Evolutionary conservation across 2,888 invertebrate genomes (phyloP).

Genomic region (Andrena praecox): DNA sequence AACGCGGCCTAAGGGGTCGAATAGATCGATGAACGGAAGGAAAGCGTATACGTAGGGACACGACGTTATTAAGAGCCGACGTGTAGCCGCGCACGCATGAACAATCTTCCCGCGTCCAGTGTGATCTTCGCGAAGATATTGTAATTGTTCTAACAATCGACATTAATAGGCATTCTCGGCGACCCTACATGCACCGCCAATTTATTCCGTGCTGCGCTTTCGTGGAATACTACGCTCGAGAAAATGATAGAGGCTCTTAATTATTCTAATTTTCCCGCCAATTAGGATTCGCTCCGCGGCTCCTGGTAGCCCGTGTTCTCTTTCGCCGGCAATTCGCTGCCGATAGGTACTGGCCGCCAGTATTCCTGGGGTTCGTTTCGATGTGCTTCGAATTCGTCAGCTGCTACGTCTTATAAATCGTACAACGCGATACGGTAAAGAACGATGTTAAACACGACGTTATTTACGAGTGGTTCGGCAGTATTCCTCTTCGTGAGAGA

Average conservation of each 20-base stretch:
- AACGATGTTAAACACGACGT: conserved; percentile 69
- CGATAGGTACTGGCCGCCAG: not conserved
- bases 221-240: not conserved
- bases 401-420: conserved; percentile 55
- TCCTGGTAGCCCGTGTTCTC: not conserved
- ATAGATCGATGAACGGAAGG: conserved; percentile 70
- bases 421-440: conserved; percentile 50
- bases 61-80: conserved; percentile 74
- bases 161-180: conserved; percentile 34
- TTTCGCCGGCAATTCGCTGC: conserved; percentile 16
- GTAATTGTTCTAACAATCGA: conserved; percentile 53
- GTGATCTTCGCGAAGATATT: conserved; percentile 49
- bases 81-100: conserved; percentile 70
- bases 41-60: conserved; percentile 68
- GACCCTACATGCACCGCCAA: not conserved
- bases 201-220: conserved; percentile 17
- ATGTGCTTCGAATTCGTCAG: conserved; percentile 49
- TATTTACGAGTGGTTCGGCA: conserved; percentile 71
- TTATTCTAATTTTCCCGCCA: not conserved
- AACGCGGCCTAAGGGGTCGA: conserved; percentile 57
- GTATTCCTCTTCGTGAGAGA: conserved; percentile 71
- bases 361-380: conserved; percentile 23
- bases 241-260: conserved; percentile 16
- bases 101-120: conserved; percentile 52
- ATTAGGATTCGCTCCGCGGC: not conserved